These are phyloP conservation scores for Cepphus grylle DNA, from an alignment of 2,113 vertebrate genomes.

Conservation along the genomic window DNA sequence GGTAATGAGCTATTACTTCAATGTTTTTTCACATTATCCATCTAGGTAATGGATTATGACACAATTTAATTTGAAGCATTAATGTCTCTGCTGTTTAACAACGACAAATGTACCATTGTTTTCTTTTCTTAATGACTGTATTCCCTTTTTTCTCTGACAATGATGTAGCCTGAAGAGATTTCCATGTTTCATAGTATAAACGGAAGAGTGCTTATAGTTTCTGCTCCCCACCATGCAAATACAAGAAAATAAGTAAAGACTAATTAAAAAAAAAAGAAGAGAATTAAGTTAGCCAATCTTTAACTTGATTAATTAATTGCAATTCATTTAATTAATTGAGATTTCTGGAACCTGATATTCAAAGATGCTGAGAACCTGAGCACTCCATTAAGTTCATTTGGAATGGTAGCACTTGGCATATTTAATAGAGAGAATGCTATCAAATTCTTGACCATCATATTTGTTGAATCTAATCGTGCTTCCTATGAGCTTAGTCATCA, in stretches of 20 bases:
- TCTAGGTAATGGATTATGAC: background rate
- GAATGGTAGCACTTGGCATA: background rate
- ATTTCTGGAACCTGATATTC: background rate
- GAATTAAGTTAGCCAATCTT: background rate
- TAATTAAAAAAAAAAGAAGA: background rate
- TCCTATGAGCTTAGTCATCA: background rate
- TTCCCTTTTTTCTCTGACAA: background rate
- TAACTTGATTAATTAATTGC: background rate
- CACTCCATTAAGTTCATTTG: background rate
- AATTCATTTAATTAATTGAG: background rate
- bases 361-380: background rate
- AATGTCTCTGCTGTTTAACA: background rate
- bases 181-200: background rate
- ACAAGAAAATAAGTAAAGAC: background rate
- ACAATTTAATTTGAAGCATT: background rate
- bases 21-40: background rate
- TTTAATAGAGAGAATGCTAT: background rate
- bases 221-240: background rate
- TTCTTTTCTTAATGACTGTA: background rate
- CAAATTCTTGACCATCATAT: background rate
- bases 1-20: constrained; percentile 72
- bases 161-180: background rate
- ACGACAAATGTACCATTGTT: background rate
- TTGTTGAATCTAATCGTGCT: background rate
- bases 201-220: background rate